Conservation (phyloP, 2,113 vertebrate genomes). For the Cyanoramphus novaezelandiae region DNA sequence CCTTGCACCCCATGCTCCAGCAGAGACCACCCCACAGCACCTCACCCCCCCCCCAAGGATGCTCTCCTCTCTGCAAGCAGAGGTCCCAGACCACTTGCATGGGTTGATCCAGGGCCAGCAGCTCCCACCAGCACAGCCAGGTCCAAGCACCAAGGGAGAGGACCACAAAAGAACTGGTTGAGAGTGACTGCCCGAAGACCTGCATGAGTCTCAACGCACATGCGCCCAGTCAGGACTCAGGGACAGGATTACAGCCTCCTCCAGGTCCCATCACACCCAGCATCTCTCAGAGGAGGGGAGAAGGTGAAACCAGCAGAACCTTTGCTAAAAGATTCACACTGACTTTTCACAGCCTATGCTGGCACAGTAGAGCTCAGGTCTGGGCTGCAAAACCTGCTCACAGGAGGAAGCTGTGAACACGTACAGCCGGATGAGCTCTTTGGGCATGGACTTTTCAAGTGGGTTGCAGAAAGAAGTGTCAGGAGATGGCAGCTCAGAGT, state of each 20-base stretch:
- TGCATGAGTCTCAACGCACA: not conserved
- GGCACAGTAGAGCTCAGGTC: not conserved
- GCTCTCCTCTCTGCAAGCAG: not conserved
- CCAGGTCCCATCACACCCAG: not conserved
- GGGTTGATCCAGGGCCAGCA: not conserved
- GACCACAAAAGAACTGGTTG: not conserved
- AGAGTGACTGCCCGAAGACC: not conserved
- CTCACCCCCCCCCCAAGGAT: not conserved
- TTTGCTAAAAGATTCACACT: not conserved
- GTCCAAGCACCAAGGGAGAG: too few relatives aligned
- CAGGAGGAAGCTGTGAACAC: not conserved
- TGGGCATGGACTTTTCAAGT: not conserved
- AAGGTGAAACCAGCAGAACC: not conserved
- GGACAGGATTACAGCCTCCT: not conserved
- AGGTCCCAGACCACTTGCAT: not conserved
- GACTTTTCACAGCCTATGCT: not conserved
- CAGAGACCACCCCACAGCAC: rapidly evolving
- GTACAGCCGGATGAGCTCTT: not conserved
- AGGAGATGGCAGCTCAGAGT: not conserved
- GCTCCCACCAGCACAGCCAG: not conserved
- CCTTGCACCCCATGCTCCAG: not conserved
- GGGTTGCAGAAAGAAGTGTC: not conserved
- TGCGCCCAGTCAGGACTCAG: rapidly evolving
- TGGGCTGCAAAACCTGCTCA: not conserved
- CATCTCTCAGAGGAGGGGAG: not conserved